Percentiles rank a stretch among this genome's conserved stretches.
phyloP scores from a whole-genome alignment of 1,140 invertebrate species.

The Cherax quadricarinatus region DNA sequence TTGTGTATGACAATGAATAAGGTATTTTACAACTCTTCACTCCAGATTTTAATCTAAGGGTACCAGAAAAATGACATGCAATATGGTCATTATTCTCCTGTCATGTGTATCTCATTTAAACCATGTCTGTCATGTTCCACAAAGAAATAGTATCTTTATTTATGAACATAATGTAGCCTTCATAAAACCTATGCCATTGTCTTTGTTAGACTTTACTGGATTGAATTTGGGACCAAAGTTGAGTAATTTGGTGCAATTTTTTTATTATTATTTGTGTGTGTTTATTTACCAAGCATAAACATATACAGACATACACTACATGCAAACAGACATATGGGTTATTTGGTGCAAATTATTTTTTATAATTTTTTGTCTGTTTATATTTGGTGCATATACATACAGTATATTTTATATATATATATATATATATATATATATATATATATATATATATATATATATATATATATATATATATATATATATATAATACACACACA shows the following conservation, averaged over 20 bases:
- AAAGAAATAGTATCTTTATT: no score
- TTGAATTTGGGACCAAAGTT: conserved; percentile 29
- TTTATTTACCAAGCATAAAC: neutral
- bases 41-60: neutral
- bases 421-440: conserved; percentile 13
- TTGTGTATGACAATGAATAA: no score
- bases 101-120: no score
- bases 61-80: neutral
- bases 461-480: neutral
- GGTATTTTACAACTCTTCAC: neutral
- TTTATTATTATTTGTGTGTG: neutral
- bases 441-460: conserved; percentile 5
- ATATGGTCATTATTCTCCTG: neutral
- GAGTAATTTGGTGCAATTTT: neutral
- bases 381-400: no score
- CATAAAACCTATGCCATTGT: no score
- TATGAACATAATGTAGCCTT: no score
- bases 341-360: no score
- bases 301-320: neutral
- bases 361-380: no score
- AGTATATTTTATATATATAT: neutral
- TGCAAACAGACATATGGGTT: no score
- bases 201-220: neutral
- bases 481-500: neutral
- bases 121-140: no score